Conservation (phyloP, 35 echinoderm and acorn worm genomes). For the Lytechinus pictus region DNA sequence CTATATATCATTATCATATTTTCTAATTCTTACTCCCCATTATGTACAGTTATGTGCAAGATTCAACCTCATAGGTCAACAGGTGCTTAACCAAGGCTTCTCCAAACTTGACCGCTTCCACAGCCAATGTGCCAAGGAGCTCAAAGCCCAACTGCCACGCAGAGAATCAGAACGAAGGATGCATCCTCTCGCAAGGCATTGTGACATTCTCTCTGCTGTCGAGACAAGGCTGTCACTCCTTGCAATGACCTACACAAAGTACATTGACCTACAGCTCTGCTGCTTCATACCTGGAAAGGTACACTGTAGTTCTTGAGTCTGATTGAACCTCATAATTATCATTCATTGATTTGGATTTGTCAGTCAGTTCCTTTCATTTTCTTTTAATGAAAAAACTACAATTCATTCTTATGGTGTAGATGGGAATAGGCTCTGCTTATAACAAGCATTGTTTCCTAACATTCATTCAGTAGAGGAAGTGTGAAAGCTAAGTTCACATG, state of each 20-base stretch:
- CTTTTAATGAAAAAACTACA: too few species aligned
- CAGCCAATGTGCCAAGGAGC: constrained; percentile 71
- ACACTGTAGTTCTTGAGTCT: background rate
- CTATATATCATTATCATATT: background rate
- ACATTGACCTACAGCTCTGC: constrained; percentile 86
- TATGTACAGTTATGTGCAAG: constrained; percentile 69
- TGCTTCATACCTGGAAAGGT: constrained; percentile 99
- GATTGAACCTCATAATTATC: background rate
- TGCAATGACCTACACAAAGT: constrained; percentile 96
- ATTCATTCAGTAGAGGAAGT: too few species aligned
- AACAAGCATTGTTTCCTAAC: too few species aligned
- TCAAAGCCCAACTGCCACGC: constrained; percentile 85
- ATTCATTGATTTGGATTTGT: background rate
- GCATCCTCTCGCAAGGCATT: constrained; percentile 90
- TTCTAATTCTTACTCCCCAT: background rate
- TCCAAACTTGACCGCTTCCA: constrained; percentile 80
- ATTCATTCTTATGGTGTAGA: too few species aligned
- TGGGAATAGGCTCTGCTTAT: too few species aligned
- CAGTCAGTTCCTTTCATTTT: too few species aligned
- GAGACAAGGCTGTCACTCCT: constrained; percentile 95
- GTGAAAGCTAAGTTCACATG: too few species aligned
- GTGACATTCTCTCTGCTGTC: constrained; percentile 93
- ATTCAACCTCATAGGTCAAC: constrained; percentile 84
- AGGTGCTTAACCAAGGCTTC: constrained; percentile 83
- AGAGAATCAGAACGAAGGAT: constrained; percentile 87